Evolutionary conservation across 2,797 vertebrate genomes (phyloP).

Genomic region (Astyanax mexicanus): DNA sequence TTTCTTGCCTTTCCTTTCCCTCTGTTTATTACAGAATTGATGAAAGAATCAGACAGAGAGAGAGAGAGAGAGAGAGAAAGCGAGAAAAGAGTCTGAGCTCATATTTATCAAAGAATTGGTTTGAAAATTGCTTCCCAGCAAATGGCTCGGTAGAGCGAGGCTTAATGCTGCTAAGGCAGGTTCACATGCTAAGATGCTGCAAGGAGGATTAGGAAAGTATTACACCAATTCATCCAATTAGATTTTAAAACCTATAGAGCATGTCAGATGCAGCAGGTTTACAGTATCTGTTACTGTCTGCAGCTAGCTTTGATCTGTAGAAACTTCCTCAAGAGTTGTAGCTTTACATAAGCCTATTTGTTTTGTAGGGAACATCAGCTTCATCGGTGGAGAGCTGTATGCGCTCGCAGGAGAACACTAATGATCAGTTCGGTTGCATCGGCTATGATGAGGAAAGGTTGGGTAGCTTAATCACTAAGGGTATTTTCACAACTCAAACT

Average conservation of each 20-base stretch:
- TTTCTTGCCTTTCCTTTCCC: conserved; percentile 50
- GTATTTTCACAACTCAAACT: too few species aligned
- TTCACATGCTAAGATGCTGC: conserved; percentile 4
- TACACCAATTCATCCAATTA: conserved; percentile 21
- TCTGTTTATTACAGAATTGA: conserved; percentile 61
- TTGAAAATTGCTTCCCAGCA: conserved; percentile 59
- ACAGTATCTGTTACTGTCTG: background rate
- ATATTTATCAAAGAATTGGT: conserved; percentile 56
- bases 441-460: too few species aligned
- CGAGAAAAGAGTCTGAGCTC: conserved; percentile 41
- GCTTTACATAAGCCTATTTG: too few species aligned
- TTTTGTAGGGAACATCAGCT: too few species aligned
- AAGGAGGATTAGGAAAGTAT: conserved; percentile 17
- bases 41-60: conserved; percentile 55
- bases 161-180: conserved; percentile 40
- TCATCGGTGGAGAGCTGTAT: too few species aligned
- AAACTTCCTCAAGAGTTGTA: too few species aligned
- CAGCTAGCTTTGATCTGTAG: conserved; percentile 1
- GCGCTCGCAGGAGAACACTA: too few species aligned
- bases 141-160: conserved; percentile 46
- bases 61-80: conserved; percentile 36
- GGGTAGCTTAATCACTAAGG: too few species aligned
- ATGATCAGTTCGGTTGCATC: too few species aligned
- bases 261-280: background rate
- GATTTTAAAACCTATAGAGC: background rate